Evolutionary conservation across 1,140 invertebrate species (phyloP), one percentile per base, ranked within the genome.

Genomic region (Temnothorax curvispinosus): DNA sequence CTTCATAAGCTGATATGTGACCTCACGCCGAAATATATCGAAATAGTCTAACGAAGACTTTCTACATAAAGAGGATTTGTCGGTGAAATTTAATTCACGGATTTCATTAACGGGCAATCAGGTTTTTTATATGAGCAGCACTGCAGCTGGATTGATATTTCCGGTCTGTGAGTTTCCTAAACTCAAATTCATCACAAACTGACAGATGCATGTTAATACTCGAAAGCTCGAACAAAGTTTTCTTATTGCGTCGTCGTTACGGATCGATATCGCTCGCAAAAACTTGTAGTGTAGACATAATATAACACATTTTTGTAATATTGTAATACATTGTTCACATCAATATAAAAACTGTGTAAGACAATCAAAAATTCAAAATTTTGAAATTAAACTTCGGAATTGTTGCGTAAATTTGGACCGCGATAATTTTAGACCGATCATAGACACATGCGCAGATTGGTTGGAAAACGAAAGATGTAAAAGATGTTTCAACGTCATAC

Each of bases 1-100:
- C 21, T 69, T 69, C 2, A 69, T 69, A 69, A 69, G 44, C 65
- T 27, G 38, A 69, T 50, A 69, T 5, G 21, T 69, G 65, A n/a
- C 2, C 11, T 44, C 11, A 3, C 11, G 15, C 21, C 5, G 11
- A 50, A 32, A 0, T 50, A 50, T 4, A 65, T 41, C 9, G 4
- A 65, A 65, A 41, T 41, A 65, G 11, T 50, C 1, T 47, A 69
- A 69, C 9, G 11, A 69, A 27, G 2, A 0, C 2, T 1, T 50
- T 27, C 2, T 50, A 6, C 2, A 6, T 50, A 32, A 47, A 69
- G 4, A 21, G 41, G 11, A 50, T 18, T 15, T 69, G 2, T 69
- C 13, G 4, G 9, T 69, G 3, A 27, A 50, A 69, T 50, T 27
- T 44, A 15, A 69, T 50, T 32, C 0, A 21, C 9, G 7, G 9